These are phyloP conservation scores for Neuroscelio doddi DNA, from an alignment of 2,888 invertebrate genomes.

Conservation along the genomic window DNA sequence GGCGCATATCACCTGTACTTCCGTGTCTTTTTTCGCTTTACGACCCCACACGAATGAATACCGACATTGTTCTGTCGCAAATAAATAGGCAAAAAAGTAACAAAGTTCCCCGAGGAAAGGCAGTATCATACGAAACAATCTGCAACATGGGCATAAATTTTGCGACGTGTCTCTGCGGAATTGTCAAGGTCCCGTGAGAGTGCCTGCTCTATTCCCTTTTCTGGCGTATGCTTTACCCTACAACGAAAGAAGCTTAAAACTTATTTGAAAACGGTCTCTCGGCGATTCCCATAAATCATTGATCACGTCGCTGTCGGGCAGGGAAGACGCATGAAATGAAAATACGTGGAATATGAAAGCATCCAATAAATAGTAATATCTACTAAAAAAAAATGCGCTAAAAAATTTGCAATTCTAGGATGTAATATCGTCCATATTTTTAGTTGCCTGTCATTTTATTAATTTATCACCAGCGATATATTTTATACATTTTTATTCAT, in stretches of 20 bases:
- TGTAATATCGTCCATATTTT: too few relatives aligned
- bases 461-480: too few relatives aligned
- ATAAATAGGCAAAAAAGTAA: constrained; percentile 40
- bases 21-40: constrained; percentile 33
- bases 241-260: constrained; percentile 49
- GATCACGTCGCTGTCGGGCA: constrained; percentile 31
- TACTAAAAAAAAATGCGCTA: too few relatives aligned
- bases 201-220: constrained; percentile 32
- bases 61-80: constrained; percentile 44
- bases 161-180: constrained; percentile 41
- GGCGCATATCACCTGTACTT: constrained; percentile 32
- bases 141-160: constrained; percentile 46
- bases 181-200: constrained; percentile 41
- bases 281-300: constrained; percentile 49
- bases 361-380: too few relatives aligned
- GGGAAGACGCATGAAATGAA: constrained; percentile 36
- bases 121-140: constrained; percentile 46
- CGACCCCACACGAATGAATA: constrained; percentile 29
- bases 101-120: constrained; percentile 37
- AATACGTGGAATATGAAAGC: constrained; percentile 7
- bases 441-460: too few relatives aligned
- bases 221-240: constrained; percentile 40
- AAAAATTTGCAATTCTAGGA: too few relatives aligned
- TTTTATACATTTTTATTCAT: too few relatives aligned
- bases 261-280: constrained; percentile 46